These are phyloP conservation scores for Pristionchus maxplancki DNA, from an alignment of 2,888 invertebrate species.

Conservation along the genomic window DNA sequence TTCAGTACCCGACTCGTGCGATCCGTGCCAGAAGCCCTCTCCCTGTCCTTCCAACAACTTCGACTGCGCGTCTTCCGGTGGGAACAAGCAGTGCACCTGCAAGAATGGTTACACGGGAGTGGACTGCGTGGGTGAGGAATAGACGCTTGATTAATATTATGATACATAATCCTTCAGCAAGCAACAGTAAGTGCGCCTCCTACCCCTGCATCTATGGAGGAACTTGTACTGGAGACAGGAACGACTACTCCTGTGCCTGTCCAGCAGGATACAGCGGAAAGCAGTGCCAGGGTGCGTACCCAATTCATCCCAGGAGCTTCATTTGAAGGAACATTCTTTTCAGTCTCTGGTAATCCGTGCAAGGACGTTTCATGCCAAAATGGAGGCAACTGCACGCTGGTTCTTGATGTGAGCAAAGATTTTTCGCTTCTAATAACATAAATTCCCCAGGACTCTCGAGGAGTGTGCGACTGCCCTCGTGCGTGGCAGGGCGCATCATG, in stretches of 20 bases:
- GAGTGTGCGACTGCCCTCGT: background rate
- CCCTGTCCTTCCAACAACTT: background rate
- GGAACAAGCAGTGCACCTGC: background rate
- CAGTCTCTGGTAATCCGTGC: background rate
- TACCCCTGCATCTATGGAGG: constrained; percentile 21
- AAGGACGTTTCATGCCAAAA: background rate
- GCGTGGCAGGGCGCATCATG: background rate
- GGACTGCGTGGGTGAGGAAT: background rate
- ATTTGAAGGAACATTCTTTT: background rate
- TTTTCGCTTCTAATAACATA: background rate
- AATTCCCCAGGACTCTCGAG: background rate
- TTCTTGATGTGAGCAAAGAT: background rate
- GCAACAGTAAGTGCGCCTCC: background rate
- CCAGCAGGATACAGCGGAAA: background rate
- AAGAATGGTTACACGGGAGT: background rate
- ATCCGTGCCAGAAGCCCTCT: background rate
- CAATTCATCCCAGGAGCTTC: background rate
- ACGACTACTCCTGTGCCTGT: background rate
- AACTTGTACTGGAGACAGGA: background rate
- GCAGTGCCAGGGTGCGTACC: background rate
- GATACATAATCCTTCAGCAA: background rate
- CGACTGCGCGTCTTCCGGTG: background rate
- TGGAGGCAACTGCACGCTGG: background rate
- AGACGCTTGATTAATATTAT: background rate
- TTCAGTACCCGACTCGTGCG: background rate